Evolutionary conservation across 2,888 invertebrate species (phyloP), one percentile per base, ranked within the genome.

Genomic region (Glyphotaelius pellucidus): DNA sequence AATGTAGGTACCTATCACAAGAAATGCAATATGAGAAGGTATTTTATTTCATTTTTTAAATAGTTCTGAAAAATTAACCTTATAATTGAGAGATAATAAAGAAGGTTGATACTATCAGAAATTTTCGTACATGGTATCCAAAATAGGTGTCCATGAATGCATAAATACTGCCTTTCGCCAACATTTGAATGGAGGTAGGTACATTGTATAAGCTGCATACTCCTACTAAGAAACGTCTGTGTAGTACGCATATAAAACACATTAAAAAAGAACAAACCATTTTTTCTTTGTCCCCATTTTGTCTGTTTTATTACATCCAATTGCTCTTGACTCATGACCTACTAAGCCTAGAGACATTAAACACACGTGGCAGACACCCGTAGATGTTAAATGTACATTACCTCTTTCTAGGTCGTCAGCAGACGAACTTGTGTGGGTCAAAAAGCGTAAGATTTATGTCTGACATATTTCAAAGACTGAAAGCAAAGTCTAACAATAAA

Each of bases 371-470:
- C n/a, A 88, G 88, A 25, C 81, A 67, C 67, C 67, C 67, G 25
- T 67, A 25, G 25, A 67, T n/a, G 67, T 67, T 67, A 25, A 25
- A 67, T 67, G 67, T 35, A 42, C 81, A 42, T 25, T 90, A 89
- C 80, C 80, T 90, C 90, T 83, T 83, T 83, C 32, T 90, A 52
- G 90, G 90, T 90, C 90, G 80, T 90, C 81, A 83, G 83, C 14
- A 30, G 42, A 31, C 25, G 89, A 79, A n/a, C 52, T 42, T 90
- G 90, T 80, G 90, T 83, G 81, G 83, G 81, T 83, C 52, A 90
- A 31, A 83, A 38, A 38, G 32, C 32, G 52, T 14, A 31, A 90
- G 91, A 92, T 92, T 92, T 92, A 92, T 84, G 91, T 19, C n/a
- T 11, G 35, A 91, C 83, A 83, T 79, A 90, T 90, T 90, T 87